Base-by-base conservation (phyloP, 2,888 invertebrate genomes). In the Eucera pruinosa region DNA sequence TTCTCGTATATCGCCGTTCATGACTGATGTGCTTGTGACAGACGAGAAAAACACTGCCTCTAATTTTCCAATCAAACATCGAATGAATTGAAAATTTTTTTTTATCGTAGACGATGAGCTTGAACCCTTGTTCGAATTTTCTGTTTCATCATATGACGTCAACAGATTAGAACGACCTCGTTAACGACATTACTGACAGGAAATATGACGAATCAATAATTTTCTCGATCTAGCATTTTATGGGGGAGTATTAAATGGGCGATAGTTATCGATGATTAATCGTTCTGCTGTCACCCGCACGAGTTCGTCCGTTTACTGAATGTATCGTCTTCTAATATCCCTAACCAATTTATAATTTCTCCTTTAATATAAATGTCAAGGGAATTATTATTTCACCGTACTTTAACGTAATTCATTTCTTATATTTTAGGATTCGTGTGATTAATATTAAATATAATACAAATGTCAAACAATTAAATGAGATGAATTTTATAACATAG, bases 181-280 rank as follows among this genome's bases (percentile, higher is more conserved):
- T 84, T 85, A 86, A 86, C 85, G 80, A 80, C 79, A 83, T 87
- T 75, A 81, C 81, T 82, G 83, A 72, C 75, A 78, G 77, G 82
- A 86, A 88, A 86, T 89, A 89, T 82, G 86, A 84, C 84, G 72
- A 89, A 87, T 89, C 89, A 85, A 89, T 89, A 87, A 87, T 85
- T 85, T 81, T 75, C 84, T 78, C 85, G 70, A 70, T 72, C 80
- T 79, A 84, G 81, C 75, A 85, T 87, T 88, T 89, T 87, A 87
- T 82, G 89, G 87, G 78, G 78, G 82, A 68, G 77, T 80, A 86
- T 88, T 83, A 79, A 86, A 81, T 79, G 82, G 78, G 69, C 70
- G 85, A 78, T 82, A 83, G 81, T 86, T 86, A 87, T 87, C 87
- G 85, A 76, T 83, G 85, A 89, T 88, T 85, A 86, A 88, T 89